Percentiles rank a stretch among this genome's conserved stretches.
Conservation (phyloP, 2,797 vertebrate species). For the Salarias fasciatus region DNA sequence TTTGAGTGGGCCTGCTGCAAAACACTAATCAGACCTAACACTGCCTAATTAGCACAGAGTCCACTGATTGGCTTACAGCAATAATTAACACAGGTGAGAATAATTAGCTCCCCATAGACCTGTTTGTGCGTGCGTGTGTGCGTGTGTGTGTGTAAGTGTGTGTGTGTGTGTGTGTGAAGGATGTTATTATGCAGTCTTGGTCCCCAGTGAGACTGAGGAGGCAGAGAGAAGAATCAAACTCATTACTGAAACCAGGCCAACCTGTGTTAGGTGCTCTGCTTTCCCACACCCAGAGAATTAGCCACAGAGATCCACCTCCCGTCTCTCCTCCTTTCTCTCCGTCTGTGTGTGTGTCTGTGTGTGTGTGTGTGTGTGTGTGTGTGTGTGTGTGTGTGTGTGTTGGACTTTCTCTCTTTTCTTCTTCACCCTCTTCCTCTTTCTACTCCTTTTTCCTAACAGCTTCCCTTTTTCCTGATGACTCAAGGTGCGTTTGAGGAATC, state of each 20-base stretch:
- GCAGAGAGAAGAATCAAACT: constrained; percentile 90
- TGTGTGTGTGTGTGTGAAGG: constrained; percentile 67
- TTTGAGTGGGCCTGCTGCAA: constrained; percentile 93
- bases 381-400: constrained; percentile 1
- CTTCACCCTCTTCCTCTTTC: constrained; percentile 59
- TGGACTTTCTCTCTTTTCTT: constrained; percentile 25
- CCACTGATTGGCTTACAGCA: constrained; percentile 98
- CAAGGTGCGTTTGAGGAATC: constrained; percentile 71
- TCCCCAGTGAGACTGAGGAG: constrained; percentile 88
- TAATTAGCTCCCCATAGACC: constrained; percentile 98
- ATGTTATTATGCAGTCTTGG: constrained; percentile 88
- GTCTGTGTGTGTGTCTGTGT: constrained; percentile 5
- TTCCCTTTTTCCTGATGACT: constrained; percentile 79
- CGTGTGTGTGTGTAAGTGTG: constrained; percentile 27
- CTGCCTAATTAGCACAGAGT: constrained; percentile 96
- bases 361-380: constrained; percentile 10
- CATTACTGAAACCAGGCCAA: constrained; percentile 90
- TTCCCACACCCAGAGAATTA: constrained; percentile 80
- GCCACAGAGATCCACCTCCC: constrained; percentile 64
- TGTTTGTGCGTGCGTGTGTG: constrained; percentile 78
- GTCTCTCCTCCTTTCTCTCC: constrained; percentile 18
- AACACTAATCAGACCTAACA: constrained; percentile 89
- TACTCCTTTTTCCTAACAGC: constrained; percentile 84
- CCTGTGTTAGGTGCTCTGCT: constrained; percentile 85
- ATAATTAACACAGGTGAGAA: constrained; percentile 99